A percentile compares a stretch with the other conserved stretches of the same genome.
Conservation (phyloP, 2,797 vertebrate genomes). For the Taeniopygia guttata region DNA sequence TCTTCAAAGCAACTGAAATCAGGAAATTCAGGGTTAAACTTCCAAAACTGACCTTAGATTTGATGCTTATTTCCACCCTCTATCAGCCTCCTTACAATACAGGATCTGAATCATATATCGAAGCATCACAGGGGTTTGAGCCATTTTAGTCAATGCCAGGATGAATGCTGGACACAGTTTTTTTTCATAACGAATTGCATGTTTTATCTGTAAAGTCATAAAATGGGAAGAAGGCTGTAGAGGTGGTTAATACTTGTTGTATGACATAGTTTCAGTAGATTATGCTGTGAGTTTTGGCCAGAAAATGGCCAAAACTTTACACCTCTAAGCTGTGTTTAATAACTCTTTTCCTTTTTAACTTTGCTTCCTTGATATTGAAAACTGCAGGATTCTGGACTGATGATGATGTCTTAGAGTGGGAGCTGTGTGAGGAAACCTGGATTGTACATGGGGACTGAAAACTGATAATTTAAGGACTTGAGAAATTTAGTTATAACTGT, state of each 20-base stretch:
- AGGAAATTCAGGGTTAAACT: neutral
- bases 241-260: neutral
- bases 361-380: neutral
- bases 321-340: neutral
- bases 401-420: neutral
- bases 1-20: neutral
- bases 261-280: neutral
- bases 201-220: neutral
- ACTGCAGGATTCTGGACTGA: neutral
- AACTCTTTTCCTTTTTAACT: neutral
- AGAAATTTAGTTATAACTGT: neutral
- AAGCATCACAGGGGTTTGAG: neutral
- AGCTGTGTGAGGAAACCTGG: neutral
- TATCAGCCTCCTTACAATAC: neutral
- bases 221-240: neutral
- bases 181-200: accelerated
- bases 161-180: neutral
- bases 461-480: neutral
- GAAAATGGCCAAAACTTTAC: neutral
- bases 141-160: neutral
- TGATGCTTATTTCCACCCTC: neutral
- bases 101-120: neutral
- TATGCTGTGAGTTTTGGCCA: neutral
- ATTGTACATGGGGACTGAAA: neutral
- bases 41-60: neutral